Evolutionary conservation across 2,113 vertebrate genomes (phyloP).

Genomic region (Paramormyrops kingsleyae): DNA sequence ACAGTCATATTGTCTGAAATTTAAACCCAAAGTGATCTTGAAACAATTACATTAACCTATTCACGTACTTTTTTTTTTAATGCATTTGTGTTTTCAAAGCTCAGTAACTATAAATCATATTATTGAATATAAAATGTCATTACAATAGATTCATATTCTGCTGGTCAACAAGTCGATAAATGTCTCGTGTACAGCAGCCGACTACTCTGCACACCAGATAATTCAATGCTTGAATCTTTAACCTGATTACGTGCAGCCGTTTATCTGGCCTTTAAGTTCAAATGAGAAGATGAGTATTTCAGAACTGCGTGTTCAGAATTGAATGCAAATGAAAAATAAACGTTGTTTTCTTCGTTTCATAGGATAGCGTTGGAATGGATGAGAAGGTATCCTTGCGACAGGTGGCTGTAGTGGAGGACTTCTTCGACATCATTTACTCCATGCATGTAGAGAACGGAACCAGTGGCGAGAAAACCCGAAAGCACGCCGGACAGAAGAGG

Average conservation of each 20-base stretch:
- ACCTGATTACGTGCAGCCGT: not conserved
- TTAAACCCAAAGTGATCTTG: not conserved
- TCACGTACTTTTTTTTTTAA: not conserved
- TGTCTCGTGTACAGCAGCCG: not conserved
- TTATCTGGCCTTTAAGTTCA: not conserved
- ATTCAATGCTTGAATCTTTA: not conserved
- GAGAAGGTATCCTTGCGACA: conserved; percentile 72
- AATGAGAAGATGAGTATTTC: not conserved
- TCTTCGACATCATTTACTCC: conserved; percentile 80
- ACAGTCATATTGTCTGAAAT: not conserved
- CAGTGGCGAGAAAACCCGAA: conserved; percentile 76
- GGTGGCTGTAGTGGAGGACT: conserved; percentile 76
- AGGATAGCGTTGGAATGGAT: conserved; percentile 74
- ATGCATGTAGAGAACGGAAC: conserved; percentile 79
- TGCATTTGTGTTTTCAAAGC: not conserved
- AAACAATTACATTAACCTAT: not conserved
- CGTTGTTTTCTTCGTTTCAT: conserved; percentile 24
- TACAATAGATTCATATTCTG: not conserved
- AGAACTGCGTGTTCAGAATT: not conserved
- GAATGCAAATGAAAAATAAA: not conserved
- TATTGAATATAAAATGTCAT: not conserved
- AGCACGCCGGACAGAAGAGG: conserved; percentile 77
- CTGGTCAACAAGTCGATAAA: not conserved
- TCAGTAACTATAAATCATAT: not conserved
- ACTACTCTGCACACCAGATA: not conserved